These are phyloP conservation scores for Stylophora pistillata DNA, from an alignment of 64 coral and sea anemone species.

Conservation along the genomic window DNA sequence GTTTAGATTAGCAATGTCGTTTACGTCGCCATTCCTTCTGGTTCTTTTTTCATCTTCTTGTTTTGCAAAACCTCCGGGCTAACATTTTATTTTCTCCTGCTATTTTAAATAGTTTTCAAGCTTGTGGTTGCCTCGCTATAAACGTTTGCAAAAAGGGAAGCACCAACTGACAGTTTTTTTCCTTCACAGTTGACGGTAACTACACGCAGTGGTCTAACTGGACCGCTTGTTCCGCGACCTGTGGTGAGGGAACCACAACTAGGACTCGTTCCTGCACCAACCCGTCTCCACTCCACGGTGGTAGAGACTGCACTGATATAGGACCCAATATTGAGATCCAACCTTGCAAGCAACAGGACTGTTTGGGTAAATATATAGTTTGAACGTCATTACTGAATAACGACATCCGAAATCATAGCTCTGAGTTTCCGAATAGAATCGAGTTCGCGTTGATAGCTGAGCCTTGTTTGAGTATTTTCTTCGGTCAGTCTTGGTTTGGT, in stretches of 20 bases:
- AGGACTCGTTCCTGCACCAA: constrained; percentile 72
- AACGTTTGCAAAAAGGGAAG: neutral
- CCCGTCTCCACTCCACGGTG: constrained; percentile 73
- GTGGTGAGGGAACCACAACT: constrained; percentile 80
- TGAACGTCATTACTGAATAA: neutral
- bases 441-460: too few species aligned
- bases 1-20: too few species aligned
- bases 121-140: too few species aligned
- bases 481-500: too few species aligned
- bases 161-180: neutral
- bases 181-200: constrained; percentile 75
- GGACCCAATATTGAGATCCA: constrained; percentile 70
- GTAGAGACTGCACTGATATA: constrained; percentile 72
- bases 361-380: constrained; percentile 55
- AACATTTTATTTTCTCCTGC: too few species aligned
- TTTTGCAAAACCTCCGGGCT: too few species aligned
- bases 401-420: too few species aligned
- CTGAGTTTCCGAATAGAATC: too few species aligned
- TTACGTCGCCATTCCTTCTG: too few species aligned
- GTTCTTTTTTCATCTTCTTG: too few species aligned
- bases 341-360: constrained; percentile 71
- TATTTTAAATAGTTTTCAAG: too few species aligned
- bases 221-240: constrained; percentile 80
- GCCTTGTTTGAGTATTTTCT: too few species aligned
- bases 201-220: constrained; percentile 88